phyloP scores from a whole-genome alignment of 2,797 vertebrate genomes.

The Ctenosaura bakeri region DNA sequence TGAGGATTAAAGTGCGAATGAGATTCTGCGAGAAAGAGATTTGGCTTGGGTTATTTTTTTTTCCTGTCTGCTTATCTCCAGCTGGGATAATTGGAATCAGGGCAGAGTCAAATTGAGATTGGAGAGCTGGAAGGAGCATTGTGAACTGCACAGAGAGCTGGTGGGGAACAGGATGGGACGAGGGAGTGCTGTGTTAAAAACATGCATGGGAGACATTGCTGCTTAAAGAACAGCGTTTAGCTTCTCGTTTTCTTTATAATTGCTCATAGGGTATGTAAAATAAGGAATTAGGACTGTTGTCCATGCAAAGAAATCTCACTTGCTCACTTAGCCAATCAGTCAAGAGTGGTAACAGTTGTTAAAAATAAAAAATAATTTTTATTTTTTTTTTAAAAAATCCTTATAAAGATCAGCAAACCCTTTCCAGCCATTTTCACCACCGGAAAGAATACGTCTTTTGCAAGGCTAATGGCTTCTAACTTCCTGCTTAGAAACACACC shows the following conservation, averaged over 20 bases:
- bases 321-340: background rate
- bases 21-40: conserved; percentile 28
- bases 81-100: background rate
- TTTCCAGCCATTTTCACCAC: too few relatives aligned
- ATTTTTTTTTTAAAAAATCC: too few relatives aligned
- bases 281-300: background rate
- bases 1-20: conserved; percentile 55
- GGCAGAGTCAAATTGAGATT: background rate
- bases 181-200: background rate
- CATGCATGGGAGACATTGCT: background rate
- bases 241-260: background rate
- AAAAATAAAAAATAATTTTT: too few relatives aligned
- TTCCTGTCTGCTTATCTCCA: background rate
- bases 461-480: too few relatives aligned
- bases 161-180: background rate
- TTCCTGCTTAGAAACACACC: too few relatives aligned
- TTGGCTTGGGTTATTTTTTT: background rate
- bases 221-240: background rate
- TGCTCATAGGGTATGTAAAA: background rate
- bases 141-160: background rate
- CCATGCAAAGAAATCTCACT: background rate
- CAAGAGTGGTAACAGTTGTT: too few relatives aligned
- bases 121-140: background rate
- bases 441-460: too few relatives aligned
- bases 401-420: too few relatives aligned